Percentiles rank a stretch among this genome's conserved stretches.
phyloP scores from a whole-genome alignment of 2,888 invertebrate species.

The Acleris sparsana region DNA sequence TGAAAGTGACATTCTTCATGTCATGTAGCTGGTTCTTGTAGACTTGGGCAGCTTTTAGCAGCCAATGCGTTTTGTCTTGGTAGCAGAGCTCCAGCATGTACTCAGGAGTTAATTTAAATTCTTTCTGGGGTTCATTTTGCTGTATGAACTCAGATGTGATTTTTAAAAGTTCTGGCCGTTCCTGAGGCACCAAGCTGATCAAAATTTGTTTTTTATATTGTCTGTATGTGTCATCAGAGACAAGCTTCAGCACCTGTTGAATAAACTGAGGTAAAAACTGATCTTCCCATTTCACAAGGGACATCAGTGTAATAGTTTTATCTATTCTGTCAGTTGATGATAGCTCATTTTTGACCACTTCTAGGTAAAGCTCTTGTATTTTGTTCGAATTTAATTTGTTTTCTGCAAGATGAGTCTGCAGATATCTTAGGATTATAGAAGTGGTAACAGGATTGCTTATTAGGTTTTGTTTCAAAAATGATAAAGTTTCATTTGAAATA shows the following conservation, averaged over 20 bases:
- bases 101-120: slow-evolving; percentile 76
- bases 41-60: slow-evolving; percentile 74
- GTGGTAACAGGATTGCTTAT: slow-evolving; percentile 73
- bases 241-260: slow-evolving; percentile 59
- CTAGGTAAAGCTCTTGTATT: slow-evolving; percentile 66
- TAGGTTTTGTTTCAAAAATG: slow-evolving; percentile 74
- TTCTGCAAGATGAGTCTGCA: slow-evolving; percentile 54
- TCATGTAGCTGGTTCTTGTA: slow-evolving; percentile 74
- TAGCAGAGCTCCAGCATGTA: slow-evolving; percentile 80
- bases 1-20: slow-evolving; percentile 75
- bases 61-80: slow-evolving; percentile 76
- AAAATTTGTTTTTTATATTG: slow-evolving; percentile 76
- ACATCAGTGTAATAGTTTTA: slow-evolving; percentile 65
- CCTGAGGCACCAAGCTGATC: slow-evolving; percentile 69
- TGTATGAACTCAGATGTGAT: slow-evolving; percentile 65
- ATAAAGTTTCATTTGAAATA: slow-evolving; percentile 58
- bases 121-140: slow-evolving; percentile 69
- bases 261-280: slow-evolving; percentile 58
- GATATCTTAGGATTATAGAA: slow-evolving; percentile 57
- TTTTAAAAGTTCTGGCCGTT: slow-evolving; percentile 64
- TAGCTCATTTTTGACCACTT: slow-evolving; percentile 65
- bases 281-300: slow-evolving; percentile 66
- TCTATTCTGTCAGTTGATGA: slow-evolving; percentile 61
- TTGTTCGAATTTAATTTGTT: slow-evolving; percentile 52
- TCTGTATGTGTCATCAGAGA: slow-evolving; percentile 65